phyloP scores from a whole-genome alignment of 1,140 invertebrate genomes.

The Tetranychus cinnabarinus region DNA sequence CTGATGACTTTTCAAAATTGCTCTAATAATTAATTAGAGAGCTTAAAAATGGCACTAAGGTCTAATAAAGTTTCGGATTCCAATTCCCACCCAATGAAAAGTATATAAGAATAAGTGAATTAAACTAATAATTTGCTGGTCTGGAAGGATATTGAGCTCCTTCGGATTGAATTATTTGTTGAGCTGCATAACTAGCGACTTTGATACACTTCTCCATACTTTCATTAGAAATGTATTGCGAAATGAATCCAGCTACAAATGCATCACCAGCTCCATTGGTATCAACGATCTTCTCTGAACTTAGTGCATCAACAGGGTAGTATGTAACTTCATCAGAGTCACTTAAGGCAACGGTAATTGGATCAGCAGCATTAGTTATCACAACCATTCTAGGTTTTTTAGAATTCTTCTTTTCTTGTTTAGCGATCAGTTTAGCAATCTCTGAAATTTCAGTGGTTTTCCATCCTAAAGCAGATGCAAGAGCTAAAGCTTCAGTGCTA shows the following conservation, averaged over 20 bases:
- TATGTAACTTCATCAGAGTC: slow-evolving; percentile 15
- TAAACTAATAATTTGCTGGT: neutral
- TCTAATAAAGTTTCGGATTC: too few species aligned
- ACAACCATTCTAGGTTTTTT: slow-evolving; percentile 45
- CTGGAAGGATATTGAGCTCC: slow-evolving; percentile 23
- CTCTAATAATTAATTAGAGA: too few species aligned
- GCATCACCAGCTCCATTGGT: slow-evolving; percentile 98
- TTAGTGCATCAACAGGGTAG: neutral
- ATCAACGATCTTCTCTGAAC: slow-evolving; percentile 48
- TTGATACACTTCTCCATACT: slow-evolving; percentile 49
- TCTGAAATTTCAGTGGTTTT: slow-evolving; percentile 25
- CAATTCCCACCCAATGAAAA: too few species aligned
- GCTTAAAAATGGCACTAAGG: too few species aligned
- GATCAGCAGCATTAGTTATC: slow-evolving; percentile 67
- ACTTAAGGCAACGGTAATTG: slow-evolving; percentile 43
- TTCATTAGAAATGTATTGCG: slow-evolving; percentile 42
- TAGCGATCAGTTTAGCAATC: slow-evolving; percentile 41
- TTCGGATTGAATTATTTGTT: slow-evolving; percentile 55
- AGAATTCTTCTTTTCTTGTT: slow-evolving; percentile 17
- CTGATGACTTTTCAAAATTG: too few species aligned
- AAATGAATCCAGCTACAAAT: slow-evolving; percentile 84
- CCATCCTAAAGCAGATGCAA: slow-evolving; percentile 7
- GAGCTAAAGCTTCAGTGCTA: slow-evolving; percentile 34
- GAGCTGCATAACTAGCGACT: slow-evolving; percentile 66
- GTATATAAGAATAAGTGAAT: too few species aligned